Evolutionary conservation across 2,797 vertebrate species (phyloP).

Genomic region (Darevskia nairensis): DNA sequence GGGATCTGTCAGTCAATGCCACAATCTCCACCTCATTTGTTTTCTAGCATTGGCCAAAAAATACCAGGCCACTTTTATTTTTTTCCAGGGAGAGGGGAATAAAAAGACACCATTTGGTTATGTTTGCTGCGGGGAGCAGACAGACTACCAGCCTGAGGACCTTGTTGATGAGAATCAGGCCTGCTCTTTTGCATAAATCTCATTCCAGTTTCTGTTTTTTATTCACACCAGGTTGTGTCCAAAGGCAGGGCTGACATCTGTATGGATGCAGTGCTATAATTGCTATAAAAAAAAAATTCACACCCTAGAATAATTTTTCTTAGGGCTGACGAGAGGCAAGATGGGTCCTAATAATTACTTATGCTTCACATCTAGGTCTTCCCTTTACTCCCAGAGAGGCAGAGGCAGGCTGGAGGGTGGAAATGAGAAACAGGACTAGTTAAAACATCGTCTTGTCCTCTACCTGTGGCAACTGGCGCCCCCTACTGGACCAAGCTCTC

Average conservation of each 20-base stretch:
- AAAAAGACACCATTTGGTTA: background rate
- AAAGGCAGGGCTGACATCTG: no score
- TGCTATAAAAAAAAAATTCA: background rate
- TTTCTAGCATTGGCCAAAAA: no score
- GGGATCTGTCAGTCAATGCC: no score
- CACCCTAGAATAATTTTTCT: no score
- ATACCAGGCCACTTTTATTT: no score
- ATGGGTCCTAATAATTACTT: background rate
- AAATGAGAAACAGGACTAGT: background rate
- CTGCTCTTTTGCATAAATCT: background rate
- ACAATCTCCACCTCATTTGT: no score
- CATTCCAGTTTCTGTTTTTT: background rate
- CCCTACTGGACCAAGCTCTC: background rate
- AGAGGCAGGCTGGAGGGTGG: background rate
- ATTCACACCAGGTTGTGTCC: no score
- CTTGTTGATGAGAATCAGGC: background rate
- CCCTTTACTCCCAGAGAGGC: background rate
- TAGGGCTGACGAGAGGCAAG: background rate
- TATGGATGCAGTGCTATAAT: no score
- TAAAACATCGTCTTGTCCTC: background rate
- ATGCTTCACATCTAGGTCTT: background rate
- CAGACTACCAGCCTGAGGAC: background rate
- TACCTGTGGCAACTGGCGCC: conserved; percentile 22
- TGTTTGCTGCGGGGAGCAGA: background rate
- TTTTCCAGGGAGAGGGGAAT: background rate